Base-by-base conservation (phyloP, 2,888 invertebrate genomes). In the Eristalis arbustorum region DNA sequence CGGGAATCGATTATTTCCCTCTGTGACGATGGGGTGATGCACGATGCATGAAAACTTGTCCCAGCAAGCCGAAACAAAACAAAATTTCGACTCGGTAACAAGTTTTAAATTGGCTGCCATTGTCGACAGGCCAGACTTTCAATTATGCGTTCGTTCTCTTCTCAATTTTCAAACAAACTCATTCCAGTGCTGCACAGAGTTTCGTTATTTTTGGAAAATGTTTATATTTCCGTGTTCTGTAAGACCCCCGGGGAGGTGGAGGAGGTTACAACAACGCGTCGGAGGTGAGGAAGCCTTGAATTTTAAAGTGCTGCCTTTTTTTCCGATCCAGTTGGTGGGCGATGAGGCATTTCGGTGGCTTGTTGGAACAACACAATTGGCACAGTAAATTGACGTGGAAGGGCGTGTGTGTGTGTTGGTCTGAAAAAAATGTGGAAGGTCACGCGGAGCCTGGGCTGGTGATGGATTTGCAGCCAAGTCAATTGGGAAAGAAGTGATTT, bases 81-180 rank as follows among this genome's bases (percentile, higher is more conserved):
- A 61, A 31, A 79, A 59, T 37, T 42, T 18, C 11, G 13, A 79
- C 42, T 72, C 49, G 14, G 62, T 72, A 79, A 67, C 61, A 79
- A 79, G 56, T 79, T 73, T 73, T 61, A 73, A 79, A 72, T 73
- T 79, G 67, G 31, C 59, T 71, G 42, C 23, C 34, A 49, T 63
- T 66, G 78, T 57, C 42, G 25, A 57, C 23, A 67, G 22, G 34
- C 49, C 63, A 22, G 22, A 49, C 31, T 78, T 78, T 78, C 72
- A 78, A 72, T 78, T 78, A 72, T 40, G 63, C 61, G 62, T 13
- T 31, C 31, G 31, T 31, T 31, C 31, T 4, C 6, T 31, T 42
- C n/a, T 49, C 31, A 11, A 34, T 77, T 71, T 31, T n/a, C 11
- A 5, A 28, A 57, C 10, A 72, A 78, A 78, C 22, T 71, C 64